Evolutionary conservation across 2,797 vertebrate species (phyloP).

Genomic region (Labeo calbasu): DNA sequence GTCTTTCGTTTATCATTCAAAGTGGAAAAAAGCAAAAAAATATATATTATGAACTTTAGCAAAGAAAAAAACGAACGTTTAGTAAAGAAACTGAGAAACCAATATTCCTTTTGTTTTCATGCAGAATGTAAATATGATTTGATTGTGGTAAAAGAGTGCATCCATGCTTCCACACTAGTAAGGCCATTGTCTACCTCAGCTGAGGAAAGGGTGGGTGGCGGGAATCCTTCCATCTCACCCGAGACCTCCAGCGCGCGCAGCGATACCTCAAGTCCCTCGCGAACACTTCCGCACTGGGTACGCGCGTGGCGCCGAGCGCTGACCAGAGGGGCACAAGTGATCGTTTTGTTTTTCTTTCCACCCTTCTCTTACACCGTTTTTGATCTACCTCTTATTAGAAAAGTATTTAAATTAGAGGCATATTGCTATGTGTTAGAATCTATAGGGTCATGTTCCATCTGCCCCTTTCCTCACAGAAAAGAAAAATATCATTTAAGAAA

Average conservation of each 20-base stretch:
- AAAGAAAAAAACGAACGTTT: slow-evolving; percentile 33
- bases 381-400: slow-evolving; percentile 94
- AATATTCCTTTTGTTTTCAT: slow-evolving; percentile 73
- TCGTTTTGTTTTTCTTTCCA: slow-evolving; percentile 79
- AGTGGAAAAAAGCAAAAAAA: slow-evolving; percentile 59
- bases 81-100: slow-evolving; percentile 66
- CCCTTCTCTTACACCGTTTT: slow-evolving; percentile 80
- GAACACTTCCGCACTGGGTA: slow-evolving; percentile 84
- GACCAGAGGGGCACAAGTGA: slow-evolving; percentile 89
- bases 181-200: slow-evolving; percentile 92
- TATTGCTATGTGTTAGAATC: slow-evolving; percentile 85
- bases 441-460: slow-evolving; percentile 74
- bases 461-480: slow-evolving; percentile 55
- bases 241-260: slow-evolving; percentile 82
- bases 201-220: slow-evolving; percentile 76
- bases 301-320: slow-evolving; percentile 76
- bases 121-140: slow-evolving; percentile 90
- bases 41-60: slow-evolving; percentile 51
- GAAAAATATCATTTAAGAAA: slow-evolving; percentile 63
- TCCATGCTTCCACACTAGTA: slow-evolving; percentile 88
- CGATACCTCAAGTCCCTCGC: slow-evolving; percentile 85
- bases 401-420: slow-evolving; percentile 93
- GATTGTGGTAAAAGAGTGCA: slow-evolving; percentile 91
- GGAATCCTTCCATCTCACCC: slow-evolving; percentile 73
- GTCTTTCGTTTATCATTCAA: slow-evolving; percentile 73